Base-by-base conservation (phyloP, 2,888 invertebrate genomes). In the Pyrocoelia pectoralis region DNA sequence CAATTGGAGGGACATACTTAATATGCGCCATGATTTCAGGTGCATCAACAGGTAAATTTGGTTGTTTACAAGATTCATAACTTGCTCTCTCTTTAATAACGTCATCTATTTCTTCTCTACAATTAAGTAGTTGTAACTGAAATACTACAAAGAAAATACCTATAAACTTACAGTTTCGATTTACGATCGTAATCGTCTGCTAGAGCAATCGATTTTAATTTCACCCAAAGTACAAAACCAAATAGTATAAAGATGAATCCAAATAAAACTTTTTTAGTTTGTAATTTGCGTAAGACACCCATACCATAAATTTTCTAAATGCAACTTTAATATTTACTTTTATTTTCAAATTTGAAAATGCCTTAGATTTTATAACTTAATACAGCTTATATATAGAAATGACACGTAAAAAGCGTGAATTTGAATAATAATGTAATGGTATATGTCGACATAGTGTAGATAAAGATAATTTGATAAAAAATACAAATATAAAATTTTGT, bases 1-100 rank as follows among this genome's bases (percentile, higher is more conserved):
- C 80, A 1, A 95, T 82, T 0, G 86, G 85, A 0, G 87, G 84
- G 10, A 87, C 83, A 9, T 85, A 78, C 68, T 85, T 84, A 61
- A 93, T 87, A 72, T 90, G 93, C 75, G 87, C 87, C 81, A 88
- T 89, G 29, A 95, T 89, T 72, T 91, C 91, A 5, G 89, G 87
- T 66, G 90, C 87, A 73, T 87, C 84, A 28, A 91, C 80, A 5
- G 89, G 87, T 61, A 92, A 79, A 52, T 84, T 79, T 0, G 92
- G 91, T 71, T 88, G 85, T 68, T 85, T 87, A 70, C 92, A 92
- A 18, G 86, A 85, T 49, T 80, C 78, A 57, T 78, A 79, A 73
- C 83, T 84, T 56, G 80, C 78, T 55, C 76, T 70, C 1, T 81
- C 80, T 60, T 80, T 78, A 65, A 85, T 84, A 3, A 82, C 75